Percentiles rank a stretch among this genome's conserved stretches.
Conservation (phyloP, 2,797 vertebrate species). For the Heteromormyrus szaboi region DNA sequence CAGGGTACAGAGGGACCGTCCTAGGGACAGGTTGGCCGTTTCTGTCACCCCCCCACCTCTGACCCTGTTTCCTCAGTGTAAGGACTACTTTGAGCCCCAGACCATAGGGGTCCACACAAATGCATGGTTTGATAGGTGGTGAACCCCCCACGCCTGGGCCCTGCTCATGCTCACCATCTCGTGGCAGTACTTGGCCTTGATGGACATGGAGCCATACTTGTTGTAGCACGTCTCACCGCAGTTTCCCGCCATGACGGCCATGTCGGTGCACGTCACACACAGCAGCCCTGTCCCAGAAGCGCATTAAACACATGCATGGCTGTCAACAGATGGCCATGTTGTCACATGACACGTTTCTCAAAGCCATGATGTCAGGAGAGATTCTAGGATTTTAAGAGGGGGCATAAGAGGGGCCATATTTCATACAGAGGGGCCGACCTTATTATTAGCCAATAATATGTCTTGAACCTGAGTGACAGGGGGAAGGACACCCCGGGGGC, state of each 20-base stretch:
- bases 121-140: not conserved
- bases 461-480: not conserved
- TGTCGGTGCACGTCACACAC: slow-evolving; percentile 87
- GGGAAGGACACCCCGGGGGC: not conserved
- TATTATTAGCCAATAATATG: not conserved
- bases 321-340: not conserved
- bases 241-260: slow-evolving; percentile 88
- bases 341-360: not conserved
- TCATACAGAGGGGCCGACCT: not conserved
- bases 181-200: slow-evolving; percentile 85
- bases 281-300: slow-evolving; percentile 63
- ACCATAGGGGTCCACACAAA: not conserved
- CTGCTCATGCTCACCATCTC: slow-evolving; percentile 74
- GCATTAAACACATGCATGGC: not conserved
- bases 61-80: not conserved
- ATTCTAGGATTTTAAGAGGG: not conserved
- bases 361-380: not conserved
- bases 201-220: slow-evolving; percentile 83
- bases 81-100: not conserved
- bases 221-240: slow-evolving; percentile 82
- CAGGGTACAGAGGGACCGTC: not conserved
- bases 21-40: not conserved
- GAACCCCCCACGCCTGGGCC: not conserved
- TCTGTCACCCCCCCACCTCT: not conserved
- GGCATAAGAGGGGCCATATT: not conserved